phyloP scores from a whole-genome alignment of 2,113 vertebrate species.

The Nestor notabilis region DNA sequence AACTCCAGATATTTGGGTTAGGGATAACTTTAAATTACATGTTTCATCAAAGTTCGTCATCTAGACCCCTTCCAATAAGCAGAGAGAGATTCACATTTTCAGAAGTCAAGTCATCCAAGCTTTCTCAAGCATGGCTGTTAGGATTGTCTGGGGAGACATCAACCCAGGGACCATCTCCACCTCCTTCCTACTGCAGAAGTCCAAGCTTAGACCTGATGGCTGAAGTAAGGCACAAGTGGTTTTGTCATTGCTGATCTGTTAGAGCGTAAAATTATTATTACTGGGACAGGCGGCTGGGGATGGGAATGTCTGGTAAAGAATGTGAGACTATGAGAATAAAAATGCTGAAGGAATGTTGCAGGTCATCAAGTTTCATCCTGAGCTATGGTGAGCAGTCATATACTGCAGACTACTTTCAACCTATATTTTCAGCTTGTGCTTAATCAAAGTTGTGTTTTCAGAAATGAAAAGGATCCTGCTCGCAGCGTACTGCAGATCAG shows the following conservation, averaged over 20 bases:
- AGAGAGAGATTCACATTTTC: background rate
- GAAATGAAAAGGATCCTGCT: background rate
- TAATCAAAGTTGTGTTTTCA: background rate
- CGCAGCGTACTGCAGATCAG: background rate
- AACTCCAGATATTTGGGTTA: background rate
- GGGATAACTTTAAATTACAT: background rate
- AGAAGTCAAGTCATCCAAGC: background rate
- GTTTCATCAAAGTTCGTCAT: background rate
- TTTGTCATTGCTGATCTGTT: background rate
- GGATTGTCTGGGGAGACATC: background rate
- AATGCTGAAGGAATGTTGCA: background rate
- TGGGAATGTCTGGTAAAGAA: background rate
- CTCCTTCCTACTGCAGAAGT: background rate
- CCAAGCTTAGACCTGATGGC: background rate
- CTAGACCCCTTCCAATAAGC: background rate
- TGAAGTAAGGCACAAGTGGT: background rate
- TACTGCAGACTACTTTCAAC: background rate
- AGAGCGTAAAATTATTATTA: background rate
- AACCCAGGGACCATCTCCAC: background rate
- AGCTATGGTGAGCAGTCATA: background rate
- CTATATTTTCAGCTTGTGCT: background rate
- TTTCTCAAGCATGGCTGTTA: background rate
- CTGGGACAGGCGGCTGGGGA: background rate
- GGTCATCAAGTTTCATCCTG: background rate
- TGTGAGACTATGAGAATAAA: background rate